These are phyloP conservation scores for Sapayoa aenigma DNA, from an alignment of 2,113 vertebrate genomes.

Conservation along the genomic window DNA sequence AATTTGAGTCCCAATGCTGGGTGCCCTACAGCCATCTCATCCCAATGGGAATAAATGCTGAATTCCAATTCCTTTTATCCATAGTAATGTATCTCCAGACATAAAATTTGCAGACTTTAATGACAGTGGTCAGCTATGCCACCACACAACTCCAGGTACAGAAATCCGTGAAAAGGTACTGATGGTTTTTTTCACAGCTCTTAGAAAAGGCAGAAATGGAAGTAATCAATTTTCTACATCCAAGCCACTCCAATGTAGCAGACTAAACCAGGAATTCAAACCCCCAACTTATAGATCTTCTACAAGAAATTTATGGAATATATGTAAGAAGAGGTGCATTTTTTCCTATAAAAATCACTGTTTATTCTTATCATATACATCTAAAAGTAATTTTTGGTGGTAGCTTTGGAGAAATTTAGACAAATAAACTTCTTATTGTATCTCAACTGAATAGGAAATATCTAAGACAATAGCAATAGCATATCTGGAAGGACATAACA, in stretches of 20 bases:
- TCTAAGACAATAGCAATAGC: background rate
- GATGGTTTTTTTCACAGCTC: background rate
- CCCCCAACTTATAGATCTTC: background rate
- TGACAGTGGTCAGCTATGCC: background rate
- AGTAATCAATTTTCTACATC: background rate
- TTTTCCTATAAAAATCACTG: background rate
- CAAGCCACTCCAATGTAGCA: background rate
- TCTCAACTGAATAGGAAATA: background rate
- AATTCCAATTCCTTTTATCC: background rate
- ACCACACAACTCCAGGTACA: background rate
- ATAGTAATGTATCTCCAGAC: rapidly evolving
- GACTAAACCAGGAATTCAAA: background rate
- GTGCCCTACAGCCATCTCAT: background rate
- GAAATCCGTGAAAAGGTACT: background rate
- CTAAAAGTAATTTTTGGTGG: background rate
- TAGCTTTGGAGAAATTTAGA: background rate
- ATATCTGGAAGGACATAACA: background rate
- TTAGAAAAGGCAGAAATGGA: background rate
- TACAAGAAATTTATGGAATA: background rate
- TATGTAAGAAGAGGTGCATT: background rate
- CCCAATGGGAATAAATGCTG: background rate
- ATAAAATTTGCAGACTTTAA: background rate
- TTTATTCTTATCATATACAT: background rate
- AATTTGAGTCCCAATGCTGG: background rate
- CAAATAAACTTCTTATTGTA: background rate